Evolutionary conservation across 2,113 vertebrate species (phyloP).

Genomic region (Oreochromis aureus): DNA sequence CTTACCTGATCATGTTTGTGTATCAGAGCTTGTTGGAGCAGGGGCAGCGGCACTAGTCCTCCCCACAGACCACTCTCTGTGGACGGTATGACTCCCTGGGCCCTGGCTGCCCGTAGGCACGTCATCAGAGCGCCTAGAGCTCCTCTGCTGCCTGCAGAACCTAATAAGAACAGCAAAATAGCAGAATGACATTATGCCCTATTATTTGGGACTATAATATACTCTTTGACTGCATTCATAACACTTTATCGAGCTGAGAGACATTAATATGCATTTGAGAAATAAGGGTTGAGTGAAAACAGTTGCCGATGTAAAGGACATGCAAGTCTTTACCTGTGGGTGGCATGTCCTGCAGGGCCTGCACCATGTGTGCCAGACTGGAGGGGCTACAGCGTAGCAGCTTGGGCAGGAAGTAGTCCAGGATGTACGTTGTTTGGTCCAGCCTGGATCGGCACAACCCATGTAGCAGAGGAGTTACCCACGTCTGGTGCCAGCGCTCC

Average conservation of each 20-base stretch:
- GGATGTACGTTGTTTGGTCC: constrained; percentile 86
- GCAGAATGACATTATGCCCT: rapidly evolving
- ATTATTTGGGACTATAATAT: neutral
- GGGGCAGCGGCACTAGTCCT: constrained; percentile 74
- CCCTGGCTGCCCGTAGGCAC: constrained; percentile 85
- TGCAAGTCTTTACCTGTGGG: constrained; percentile 68
- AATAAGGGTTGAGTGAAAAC: neutral
- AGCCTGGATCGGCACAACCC: constrained; percentile 81
- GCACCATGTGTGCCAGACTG: constrained; percentile 87
- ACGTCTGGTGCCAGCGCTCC: constrained; percentile 82
- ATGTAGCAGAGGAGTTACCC: constrained; percentile 85
- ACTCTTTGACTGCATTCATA: neutral
- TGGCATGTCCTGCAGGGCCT: constrained; percentile 78
- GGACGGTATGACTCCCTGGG: constrained; percentile 80
- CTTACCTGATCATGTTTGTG: constrained; percentile 92
- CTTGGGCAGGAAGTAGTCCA: constrained; percentile 92
- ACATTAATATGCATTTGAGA: neutral
- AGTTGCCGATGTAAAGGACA: neutral
- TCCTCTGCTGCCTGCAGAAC: constrained; percentile 74
- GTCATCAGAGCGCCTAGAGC: constrained; percentile 89
- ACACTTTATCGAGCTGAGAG: neutral
- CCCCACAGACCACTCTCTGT: constrained; percentile 71
- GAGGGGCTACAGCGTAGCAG: constrained; percentile 85
- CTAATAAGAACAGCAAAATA: neutral
- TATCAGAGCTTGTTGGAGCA: constrained; percentile 82